Evolutionary conservation across 2,797 vertebrate genomes (phyloP).

Genomic region (Malurus leucopterus): DNA sequence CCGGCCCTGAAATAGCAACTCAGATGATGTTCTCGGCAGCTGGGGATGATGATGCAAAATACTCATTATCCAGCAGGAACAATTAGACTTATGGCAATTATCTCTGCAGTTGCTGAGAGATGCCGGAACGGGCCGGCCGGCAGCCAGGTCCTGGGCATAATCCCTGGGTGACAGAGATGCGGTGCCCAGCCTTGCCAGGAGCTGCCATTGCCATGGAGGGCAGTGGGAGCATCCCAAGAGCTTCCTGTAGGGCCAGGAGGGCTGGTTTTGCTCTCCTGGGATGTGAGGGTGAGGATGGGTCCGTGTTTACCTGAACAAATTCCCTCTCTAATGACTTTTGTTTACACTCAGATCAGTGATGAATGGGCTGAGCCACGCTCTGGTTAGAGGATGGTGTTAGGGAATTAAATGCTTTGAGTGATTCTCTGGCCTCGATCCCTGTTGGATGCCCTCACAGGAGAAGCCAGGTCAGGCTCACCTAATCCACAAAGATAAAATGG

Average conservation of each 20-base stretch:
- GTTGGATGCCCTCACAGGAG: rapidly evolving
- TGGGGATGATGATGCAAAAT: slow-evolving; percentile 40
- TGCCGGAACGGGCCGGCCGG: neutral
- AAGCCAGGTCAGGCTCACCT: neutral
- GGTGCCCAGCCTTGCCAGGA: neutral
- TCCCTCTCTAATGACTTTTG: neutral
- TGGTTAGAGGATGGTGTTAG: neutral
- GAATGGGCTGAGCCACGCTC: neutral
- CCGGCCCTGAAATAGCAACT: slow-evolving; percentile 29
- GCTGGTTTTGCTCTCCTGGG: rapidly evolving
- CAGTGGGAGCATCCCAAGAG: neutral
- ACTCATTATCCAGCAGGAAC: slow-evolving; percentile 49
- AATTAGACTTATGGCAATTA: slow-evolving; percentile 61
- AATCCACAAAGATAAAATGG: neutral
- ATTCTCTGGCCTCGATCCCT: neutral
- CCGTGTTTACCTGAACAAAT: neutral
- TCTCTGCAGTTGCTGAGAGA: slow-evolving; percentile 30
- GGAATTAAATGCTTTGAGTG: neutral
- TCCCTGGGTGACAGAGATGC: neutral
- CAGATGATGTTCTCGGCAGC: slow-evolving; percentile 13
- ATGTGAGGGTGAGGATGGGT: neutral
- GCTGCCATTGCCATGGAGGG: neutral
- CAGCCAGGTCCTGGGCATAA: neutral
- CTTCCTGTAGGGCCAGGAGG: neutral
- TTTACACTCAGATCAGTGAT: neutral